phyloP scores from a whole-genome alignment of 2,113 vertebrate species.

The Actenoides hombroni region DNA sequence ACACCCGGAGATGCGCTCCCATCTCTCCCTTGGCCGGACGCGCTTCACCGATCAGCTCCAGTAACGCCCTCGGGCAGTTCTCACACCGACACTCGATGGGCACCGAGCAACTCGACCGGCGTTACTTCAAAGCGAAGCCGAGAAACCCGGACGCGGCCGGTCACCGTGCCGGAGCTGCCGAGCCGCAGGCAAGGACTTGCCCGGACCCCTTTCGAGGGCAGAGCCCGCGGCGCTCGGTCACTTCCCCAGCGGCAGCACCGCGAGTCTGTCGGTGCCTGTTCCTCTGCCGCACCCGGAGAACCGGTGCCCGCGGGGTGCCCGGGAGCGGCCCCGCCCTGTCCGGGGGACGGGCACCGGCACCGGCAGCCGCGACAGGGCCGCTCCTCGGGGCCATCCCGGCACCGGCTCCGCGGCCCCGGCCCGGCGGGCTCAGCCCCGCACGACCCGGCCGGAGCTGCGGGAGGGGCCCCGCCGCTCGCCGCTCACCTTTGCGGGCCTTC shows the following conservation, averaged over 20 bases:
- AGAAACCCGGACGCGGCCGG: fast-evolving
- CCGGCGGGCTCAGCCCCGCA: background rate
- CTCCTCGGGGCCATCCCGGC: background rate
- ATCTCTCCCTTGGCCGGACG: fast-evolving
- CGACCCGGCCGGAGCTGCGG: background rate
- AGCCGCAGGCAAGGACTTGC: background rate
- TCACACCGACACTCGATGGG: fast-evolving
- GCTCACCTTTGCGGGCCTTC: conserved; percentile 94
- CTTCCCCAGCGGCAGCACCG: background rate
- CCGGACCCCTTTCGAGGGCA: background rate
- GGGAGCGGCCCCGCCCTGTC: background rate
- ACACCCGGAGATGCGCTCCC: fast-evolving
- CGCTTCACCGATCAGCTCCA: background rate
- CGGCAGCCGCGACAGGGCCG: background rate
- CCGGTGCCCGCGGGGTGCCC: background rate
- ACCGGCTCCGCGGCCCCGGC: background rate
- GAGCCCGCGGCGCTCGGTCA: fast-evolving
- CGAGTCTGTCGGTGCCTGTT: background rate
- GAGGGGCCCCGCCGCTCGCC: background rate
- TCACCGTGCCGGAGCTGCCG: fast-evolving
- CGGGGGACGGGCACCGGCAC: background rate
- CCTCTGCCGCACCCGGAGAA: background rate
- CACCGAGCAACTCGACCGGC: background rate
- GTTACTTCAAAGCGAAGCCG: fast-evolving
- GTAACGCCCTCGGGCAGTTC: background rate